Conservation (phyloP, 2,113 vertebrate species). For the Mirounga angustirostris region DNA sequence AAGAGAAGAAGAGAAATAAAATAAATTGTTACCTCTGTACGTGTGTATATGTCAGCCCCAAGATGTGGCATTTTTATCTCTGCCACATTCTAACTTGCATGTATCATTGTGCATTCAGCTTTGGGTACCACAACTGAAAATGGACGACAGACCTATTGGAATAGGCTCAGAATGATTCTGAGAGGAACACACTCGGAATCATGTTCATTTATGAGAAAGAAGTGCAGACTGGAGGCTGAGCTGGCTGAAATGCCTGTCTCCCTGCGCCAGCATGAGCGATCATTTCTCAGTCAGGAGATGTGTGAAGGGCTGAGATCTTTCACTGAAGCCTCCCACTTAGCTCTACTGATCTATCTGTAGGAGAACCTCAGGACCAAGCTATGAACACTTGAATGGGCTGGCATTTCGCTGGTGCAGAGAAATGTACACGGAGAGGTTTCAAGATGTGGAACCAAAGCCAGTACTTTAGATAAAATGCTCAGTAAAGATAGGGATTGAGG, state of each 20-base stretch:
- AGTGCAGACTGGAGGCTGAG: not conserved
- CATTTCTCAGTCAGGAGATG: not conserved
- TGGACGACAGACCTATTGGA: not conserved
- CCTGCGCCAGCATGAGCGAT: not conserved
- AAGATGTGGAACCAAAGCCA: not conserved
- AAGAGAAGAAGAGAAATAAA: not conserved
- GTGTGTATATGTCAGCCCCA: not conserved
- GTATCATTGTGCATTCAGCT: not conserved
- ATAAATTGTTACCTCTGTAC: not conserved
- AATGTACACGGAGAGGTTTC: not conserved
- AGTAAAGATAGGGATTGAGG: not conserved
- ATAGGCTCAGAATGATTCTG: not conserved
- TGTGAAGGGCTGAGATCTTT: not conserved
- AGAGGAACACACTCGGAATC: not conserved
- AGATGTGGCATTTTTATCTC: not conserved
- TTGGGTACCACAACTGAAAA: not conserved
- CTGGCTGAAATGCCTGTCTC: not conserved
- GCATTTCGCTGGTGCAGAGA: not conserved
- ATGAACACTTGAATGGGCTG: not conserved
- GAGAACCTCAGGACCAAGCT: not conserved
- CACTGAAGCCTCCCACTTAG: not conserved
- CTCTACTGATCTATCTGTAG: not conserved
- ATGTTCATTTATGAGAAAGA: not conserved
- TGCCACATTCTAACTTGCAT: not conserved
- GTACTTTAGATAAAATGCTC: not conserved